Conservation (phyloP, 2,888 invertebrate species). For the Drosophila picticornis region DNA sequence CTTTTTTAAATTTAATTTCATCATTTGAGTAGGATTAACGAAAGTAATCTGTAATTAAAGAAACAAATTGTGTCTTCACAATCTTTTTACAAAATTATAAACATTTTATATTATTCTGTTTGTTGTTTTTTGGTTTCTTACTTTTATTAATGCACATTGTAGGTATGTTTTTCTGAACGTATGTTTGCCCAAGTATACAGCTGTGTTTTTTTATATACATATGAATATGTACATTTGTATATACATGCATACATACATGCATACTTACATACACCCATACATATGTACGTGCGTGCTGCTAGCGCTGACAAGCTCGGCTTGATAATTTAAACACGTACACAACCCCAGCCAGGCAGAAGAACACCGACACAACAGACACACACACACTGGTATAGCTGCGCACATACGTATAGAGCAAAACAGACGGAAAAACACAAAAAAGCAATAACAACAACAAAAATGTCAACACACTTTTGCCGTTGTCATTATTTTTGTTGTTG, state of each 20-base stretch:
- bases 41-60: neutral
- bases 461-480: constrained; percentile 75
- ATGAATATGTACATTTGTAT: constrained; percentile 12
- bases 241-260: constrained; percentile 14
- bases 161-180: constrained; percentile 31
- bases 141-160: neutral
- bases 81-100: neutral
- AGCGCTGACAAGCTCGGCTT: constrained; percentile 74
- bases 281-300: constrained; percentile 60
- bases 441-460: constrained; percentile 57
- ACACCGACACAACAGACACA: constrained; percentile 21
- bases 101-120: neutral
- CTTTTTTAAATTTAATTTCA: neutral
- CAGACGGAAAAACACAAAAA: constrained; percentile 67
- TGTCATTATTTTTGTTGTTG: constrained; percentile 49
- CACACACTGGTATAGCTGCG: constrained; percentile 10
- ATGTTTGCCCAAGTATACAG: constrained; percentile 12
- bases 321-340: constrained; percentile 78
- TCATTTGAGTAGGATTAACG: neutral
- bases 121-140: neutral
- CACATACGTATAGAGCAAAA: constrained; percentile 70
- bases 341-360: constrained; percentile 41
- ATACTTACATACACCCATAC: constrained; percentile 1
- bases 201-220: constrained; percentile 23
- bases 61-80: neutral